These are phyloP conservation scores for Gisinianus flammeolus DNA, from an alignment of 2,888 invertebrate species.

Conservation along the genomic window DNA sequence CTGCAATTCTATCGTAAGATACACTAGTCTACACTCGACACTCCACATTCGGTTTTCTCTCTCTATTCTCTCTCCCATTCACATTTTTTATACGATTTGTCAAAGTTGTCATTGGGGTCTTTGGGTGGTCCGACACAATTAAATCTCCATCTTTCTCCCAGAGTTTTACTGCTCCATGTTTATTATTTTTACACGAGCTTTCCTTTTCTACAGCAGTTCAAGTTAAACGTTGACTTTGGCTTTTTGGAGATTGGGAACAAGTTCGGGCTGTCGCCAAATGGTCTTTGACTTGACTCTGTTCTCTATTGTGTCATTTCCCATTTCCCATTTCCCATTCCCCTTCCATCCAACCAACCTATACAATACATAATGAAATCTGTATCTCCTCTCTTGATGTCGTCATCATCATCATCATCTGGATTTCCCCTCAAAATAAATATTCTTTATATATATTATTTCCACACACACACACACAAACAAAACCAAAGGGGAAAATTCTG, in stretches of 20 bases:
- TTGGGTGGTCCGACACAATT: constrained; percentile 1
- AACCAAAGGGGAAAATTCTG: too few species aligned
- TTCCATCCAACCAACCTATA: too few species aligned
- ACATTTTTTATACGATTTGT: constrained; percentile 28
- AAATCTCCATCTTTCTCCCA: constrained; percentile 18
- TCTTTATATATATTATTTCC: neutral
- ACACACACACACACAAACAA: too few species aligned
- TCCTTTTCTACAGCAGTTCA: neutral
- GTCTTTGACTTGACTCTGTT: neutral
- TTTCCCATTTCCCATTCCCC: too few species aligned
- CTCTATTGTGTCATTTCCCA: neutral
- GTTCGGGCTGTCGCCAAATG: constrained; percentile 6
- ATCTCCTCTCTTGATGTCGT: neutral
- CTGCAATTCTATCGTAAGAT: too few species aligned
- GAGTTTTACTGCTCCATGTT: neutral
- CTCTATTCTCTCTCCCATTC: neutral
- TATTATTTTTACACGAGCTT: constrained; percentile 13
- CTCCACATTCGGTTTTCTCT: too few species aligned
- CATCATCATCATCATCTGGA: neutral
- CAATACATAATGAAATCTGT: too few species aligned
- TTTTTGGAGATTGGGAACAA: neutral
- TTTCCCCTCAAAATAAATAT: neutral
- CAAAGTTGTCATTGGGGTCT: constrained; percentile 31
- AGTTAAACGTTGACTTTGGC: neutral
- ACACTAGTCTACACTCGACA: too few species aligned